Conservation (phyloP, 2,888 invertebrate species). For the Sepiola atlantica region DNA sequence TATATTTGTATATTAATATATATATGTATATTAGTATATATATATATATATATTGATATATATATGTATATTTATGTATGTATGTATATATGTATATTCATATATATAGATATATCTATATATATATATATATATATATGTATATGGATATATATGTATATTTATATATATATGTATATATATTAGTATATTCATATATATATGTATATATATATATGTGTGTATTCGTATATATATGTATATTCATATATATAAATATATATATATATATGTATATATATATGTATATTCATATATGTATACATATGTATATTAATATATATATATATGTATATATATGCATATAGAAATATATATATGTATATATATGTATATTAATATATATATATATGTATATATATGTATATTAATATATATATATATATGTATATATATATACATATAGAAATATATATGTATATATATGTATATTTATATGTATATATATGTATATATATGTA, state of each 20-base stretch:
- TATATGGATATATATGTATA: neutral
- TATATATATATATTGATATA: no score
- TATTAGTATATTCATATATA: slow-evolving; percentile 3
- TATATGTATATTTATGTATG: neutral
- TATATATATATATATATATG: slow-evolving; percentile 2
- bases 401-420: neutral
- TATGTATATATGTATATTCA: neutral
- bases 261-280: slow-evolving; percentile 14
- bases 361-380: neutral
- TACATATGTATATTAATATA: neutral
- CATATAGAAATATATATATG: no score
- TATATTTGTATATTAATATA: neutral
- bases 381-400: neutral
- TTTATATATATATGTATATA: slow-evolving; percentile 12
- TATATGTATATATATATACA: neutral
- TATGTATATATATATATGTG: neutral
- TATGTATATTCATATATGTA: neutral
- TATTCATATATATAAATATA: neutral
- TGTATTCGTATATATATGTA: neutral
- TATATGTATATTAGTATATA: neutral
- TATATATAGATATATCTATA: neutral
- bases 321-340: neutral
- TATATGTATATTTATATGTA: slow-evolving; percentile 1
- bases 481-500: neutral
- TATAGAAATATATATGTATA: no score